Conservation (phyloP, 2,797 vertebrate genomes). For the Premnoplex brunnescens region DNA sequence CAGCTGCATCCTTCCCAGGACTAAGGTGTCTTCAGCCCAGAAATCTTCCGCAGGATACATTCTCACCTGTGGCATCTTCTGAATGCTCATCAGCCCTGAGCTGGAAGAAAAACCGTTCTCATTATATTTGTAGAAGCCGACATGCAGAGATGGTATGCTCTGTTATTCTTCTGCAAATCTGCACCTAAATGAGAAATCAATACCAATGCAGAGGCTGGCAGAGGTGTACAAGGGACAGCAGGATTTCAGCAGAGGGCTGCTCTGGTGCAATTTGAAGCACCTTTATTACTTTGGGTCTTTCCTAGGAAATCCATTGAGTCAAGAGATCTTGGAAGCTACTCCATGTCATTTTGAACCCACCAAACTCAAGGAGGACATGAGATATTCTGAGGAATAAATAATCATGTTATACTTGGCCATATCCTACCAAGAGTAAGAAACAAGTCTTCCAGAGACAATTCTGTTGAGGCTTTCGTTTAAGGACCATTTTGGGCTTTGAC, state of each 20-base stretch:
- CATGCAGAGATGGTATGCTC: not conserved
- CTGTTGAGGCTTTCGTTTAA: not conserved
- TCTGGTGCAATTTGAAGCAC: not conserved
- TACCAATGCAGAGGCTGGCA: not conserved
- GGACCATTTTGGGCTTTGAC: not conserved
- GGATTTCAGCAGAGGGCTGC: not conserved
- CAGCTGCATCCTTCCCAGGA: no score
- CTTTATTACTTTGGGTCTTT: not conserved
- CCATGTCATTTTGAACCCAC: not conserved
- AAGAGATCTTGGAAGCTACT: not conserved
- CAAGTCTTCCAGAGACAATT: not conserved
- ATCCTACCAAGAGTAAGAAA: not conserved
- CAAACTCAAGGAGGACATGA: rapidly evolving
- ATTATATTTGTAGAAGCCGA: not conserved
- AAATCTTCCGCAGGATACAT: not conserved
- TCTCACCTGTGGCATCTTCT: not conserved
- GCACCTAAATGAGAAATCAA: not conserved
- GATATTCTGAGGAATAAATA: not conserved
- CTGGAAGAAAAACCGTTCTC: not conserved
- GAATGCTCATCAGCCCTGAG: not conserved
- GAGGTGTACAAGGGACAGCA: not conserved
- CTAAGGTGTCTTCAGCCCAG: no score
- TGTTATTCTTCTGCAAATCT: not conserved
- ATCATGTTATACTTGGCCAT: not conserved
- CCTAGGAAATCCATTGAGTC: not conserved